Base-by-base conservation (phyloP, 2,888 invertebrate genomes). In the Torymus auratus region DNA sequence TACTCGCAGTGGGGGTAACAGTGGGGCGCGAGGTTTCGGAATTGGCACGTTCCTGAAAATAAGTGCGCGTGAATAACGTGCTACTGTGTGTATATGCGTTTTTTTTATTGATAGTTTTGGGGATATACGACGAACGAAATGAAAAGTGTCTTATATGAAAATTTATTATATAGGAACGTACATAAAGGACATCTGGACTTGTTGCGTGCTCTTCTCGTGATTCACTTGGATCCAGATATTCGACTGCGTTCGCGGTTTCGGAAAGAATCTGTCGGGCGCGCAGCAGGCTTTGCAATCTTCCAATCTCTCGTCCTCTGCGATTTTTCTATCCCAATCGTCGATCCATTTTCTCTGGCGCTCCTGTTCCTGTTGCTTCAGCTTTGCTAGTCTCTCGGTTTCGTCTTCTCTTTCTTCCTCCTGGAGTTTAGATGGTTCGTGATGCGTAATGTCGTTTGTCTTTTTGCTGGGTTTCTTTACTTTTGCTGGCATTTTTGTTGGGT, bases 211-310 rank as follows among this genome's bases (percentile, higher is more conserved):
- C 70, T 85, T 84, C 23, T 85, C 86, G 20, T 81, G 75, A 2
- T 78, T 69, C 2, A 86, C 83, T 60, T 86, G 84, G 7, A 86
- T 74, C 87, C 87, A 88, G 41, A 88, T 79, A 58, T 86, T 87
- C 7, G 85, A 82, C 52, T 85, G 85, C 0, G 84, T 82, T 65
- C 74, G 85, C 2, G 87, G 87, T 55, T 80, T 83, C 1, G 78
- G 23, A 61, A 67, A 85, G 17, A 83, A 80, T 11, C 81, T 83
- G 2, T 77, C 56, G 0, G 78, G 80, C 52, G 62, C 41, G 72
- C 85, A 86, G 50, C 85, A 85, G 10, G 77, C 71, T 55, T 85
- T 81, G 7, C 65, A 75, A 10, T 83, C 70, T 11, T 87, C 84
- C 11, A 73, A 61, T 14, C 81, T 78, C 58, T 87, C 86, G 13